Conservation (phyloP, 2,113 vertebrate genomes). For the Cavia aperea region DNA sequence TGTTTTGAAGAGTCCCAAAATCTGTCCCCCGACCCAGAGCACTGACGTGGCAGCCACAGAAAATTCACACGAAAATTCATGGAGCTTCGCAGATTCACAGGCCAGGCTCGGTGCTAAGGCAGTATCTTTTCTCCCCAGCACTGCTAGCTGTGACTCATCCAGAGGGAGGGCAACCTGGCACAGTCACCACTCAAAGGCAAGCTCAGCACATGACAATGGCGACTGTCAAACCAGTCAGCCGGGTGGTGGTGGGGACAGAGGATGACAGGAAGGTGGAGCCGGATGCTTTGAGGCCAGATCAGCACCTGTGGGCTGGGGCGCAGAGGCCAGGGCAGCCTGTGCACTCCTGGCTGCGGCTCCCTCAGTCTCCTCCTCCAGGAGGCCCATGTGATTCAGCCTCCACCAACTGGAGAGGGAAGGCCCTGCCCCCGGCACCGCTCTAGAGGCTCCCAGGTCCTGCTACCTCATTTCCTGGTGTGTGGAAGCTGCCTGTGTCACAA, state of each 20-base stretch:
- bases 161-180: fast-evolving
- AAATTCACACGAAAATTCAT: not conserved
- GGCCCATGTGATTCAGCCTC: not conserved
- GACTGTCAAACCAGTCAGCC: not conserved
- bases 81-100: not conserved
- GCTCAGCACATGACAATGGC: not conserved
- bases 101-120: not conserved
- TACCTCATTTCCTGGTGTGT: not conserved
- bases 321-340: not conserved
- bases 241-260: not conserved
- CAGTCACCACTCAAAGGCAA: not conserved
- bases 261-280: fast-evolving
- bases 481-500: not conserved
- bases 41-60: not conserved
- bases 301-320: not conserved
- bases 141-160: not conserved
- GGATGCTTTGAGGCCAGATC: not conserved
- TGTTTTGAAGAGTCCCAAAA: not conserved
- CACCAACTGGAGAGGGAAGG: not conserved
- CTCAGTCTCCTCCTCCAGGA: not conserved
- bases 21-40: not conserved
- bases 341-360: not conserved
- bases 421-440: fast-evolving
- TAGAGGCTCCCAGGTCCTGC: not conserved
- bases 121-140: not conserved